A percentile compares a stretch with the other conserved stretches of the same genome.
Conservation (phyloP, 2,113 vertebrate genomes). For the Podocnemis expansa region DNA sequence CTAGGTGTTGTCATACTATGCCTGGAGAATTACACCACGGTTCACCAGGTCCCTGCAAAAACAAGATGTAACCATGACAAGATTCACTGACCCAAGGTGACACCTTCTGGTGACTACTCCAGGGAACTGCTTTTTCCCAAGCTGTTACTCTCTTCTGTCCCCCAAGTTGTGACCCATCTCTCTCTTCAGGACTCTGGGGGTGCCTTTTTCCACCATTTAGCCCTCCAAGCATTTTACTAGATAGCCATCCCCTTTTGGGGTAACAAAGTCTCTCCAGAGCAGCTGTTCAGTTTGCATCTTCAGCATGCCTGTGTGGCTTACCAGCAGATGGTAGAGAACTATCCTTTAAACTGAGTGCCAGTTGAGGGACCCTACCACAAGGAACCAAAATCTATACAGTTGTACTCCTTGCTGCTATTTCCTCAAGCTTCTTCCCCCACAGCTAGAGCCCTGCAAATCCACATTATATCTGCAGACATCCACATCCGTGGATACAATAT, state of each 20-base stretch:
- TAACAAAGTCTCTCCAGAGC: background rate
- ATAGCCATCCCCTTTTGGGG: background rate
- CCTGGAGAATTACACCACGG: background rate
- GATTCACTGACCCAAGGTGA: background rate
- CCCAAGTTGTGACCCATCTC: background rate
- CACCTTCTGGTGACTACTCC: too few species aligned
- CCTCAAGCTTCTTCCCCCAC: background rate
- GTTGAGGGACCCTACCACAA: background rate
- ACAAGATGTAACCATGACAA: background rate
- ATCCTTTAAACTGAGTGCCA: background rate
- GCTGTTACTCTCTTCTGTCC: background rate
- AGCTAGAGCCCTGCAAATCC: too few species aligned
- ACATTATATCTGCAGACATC: too few species aligned
- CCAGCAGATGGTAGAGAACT: background rate
- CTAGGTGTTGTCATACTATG: background rate
- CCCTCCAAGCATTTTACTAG: background rate
- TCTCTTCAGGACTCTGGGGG: background rate
- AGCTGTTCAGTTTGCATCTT: background rate
- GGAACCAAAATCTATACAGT: background rate
- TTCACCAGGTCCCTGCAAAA: too few species aligned
- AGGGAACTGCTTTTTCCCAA: background rate
- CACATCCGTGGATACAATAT: too few species aligned
- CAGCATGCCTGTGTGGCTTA: background rate
- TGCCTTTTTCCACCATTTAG: background rate
- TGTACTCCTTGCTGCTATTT: background rate